phyloP scores from a whole-genome alignment of 1,140 invertebrate genomes.

The Oryctes rhinoceros region DNA sequence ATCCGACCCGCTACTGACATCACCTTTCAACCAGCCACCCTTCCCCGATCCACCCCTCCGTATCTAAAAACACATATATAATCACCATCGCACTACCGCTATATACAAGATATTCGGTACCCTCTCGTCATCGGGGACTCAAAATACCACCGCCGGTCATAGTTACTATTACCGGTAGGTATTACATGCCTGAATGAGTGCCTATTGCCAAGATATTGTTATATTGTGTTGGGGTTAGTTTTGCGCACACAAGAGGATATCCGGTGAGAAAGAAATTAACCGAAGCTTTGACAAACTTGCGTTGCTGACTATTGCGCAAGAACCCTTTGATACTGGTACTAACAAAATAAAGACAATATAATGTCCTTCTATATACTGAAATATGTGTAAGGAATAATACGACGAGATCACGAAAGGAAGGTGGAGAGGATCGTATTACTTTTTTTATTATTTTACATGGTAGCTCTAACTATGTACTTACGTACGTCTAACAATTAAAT shows the following conservation, averaged over 20 bases:
- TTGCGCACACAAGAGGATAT: neutral
- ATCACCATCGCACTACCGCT: neutral
- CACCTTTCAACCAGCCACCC: constrained; percentile 43
- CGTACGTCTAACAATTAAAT: too few species aligned
- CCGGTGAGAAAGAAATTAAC: neutral
- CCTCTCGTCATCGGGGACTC: constrained; percentile 13
- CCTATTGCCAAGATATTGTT: constrained; percentile 24
- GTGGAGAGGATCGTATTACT: too few species aligned
- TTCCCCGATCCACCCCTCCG: constrained; percentile 20
- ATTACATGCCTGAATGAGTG: constrained; percentile 13
- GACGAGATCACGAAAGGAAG: too few species aligned
- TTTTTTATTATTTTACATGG: too few species aligned
- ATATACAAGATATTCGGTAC: constrained; percentile 6
- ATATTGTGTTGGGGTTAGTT: constrained; percentile 13
- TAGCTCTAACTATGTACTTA: too few species aligned
- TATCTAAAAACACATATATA: constrained; percentile 17
- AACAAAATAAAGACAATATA: too few species aligned
- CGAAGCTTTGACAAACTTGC: neutral
- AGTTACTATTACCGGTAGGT: constrained; percentile 30
- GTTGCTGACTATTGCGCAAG: neutral
- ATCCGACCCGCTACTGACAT: constrained; percentile 46
- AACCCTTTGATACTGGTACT: too few species aligned
- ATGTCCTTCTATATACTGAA: too few species aligned
- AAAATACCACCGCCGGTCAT: constrained; percentile 18
- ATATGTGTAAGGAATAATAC: too few species aligned